These are phyloP conservation scores for Spinibarbus caldwelli DNA, from an alignment of 2,797 vertebrate genomes.

Conservation along the genomic window DNA sequence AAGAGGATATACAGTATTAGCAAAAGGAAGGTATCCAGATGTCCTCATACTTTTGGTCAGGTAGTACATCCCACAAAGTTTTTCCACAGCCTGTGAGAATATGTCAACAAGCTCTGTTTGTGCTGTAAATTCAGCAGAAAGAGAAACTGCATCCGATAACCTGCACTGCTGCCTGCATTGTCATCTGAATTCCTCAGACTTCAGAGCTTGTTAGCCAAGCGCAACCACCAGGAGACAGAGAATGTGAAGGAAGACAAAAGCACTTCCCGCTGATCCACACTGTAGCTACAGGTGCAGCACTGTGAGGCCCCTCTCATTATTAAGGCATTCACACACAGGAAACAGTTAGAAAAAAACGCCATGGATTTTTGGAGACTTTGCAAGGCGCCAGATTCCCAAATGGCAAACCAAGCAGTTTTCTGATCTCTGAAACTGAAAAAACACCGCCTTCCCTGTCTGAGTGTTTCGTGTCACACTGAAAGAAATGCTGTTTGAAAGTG, in stretches of 20 bases:
- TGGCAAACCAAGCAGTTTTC: slow-evolving; percentile 31
- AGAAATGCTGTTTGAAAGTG: slow-evolving; percentile 59
- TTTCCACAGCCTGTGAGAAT: not conserved
- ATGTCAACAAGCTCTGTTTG: not conserved
- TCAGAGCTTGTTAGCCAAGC: slow-evolving; percentile 27
- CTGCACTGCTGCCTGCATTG: not conserved
- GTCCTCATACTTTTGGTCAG: not conserved
- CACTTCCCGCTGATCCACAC: slow-evolving; percentile 35
- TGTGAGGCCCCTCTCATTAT: slow-evolving; percentile 62
- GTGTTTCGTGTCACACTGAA: slow-evolving; percentile 40
- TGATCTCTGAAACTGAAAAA: slow-evolving; percentile 46
- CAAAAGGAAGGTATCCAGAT: not conserved
- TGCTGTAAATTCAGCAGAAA: not conserved
- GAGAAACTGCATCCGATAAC: not conserved
- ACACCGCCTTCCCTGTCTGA: slow-evolving; percentile 30
- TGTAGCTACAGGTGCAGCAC: slow-evolving; percentile 59
- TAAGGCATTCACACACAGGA: slow-evolving; percentile 35
- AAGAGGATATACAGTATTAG: not conserved
- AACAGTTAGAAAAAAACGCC: slow-evolving; percentile 23
- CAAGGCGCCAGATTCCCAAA: slow-evolving; percentile 12
- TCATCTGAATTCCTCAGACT: slow-evolving; percentile 15
- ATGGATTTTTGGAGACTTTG: slow-evolving; percentile 32
- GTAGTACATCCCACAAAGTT: not conserved
- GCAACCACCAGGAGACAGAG: slow-evolving; percentile 1
- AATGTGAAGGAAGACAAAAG: slow-evolving; percentile 34